Evolutionary conservation across 2,888 invertebrate species (phyloP), one percentile per base, ranked within the genome.

Genomic region (Mycogona germanica): DNA sequence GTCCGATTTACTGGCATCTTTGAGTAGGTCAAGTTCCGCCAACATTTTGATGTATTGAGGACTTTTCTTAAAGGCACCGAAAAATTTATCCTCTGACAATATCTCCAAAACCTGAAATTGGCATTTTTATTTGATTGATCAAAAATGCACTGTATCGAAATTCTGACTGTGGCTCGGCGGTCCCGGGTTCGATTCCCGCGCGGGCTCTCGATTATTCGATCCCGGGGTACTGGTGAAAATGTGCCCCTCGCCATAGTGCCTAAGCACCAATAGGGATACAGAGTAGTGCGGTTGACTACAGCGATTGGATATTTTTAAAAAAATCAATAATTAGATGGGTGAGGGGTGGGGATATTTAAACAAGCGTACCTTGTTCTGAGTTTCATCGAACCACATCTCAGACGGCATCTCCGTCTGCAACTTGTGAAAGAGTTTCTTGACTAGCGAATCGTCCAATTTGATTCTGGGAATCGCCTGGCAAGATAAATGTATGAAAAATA

Each of bases 301-400:
- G 1, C 21, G 25, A 44, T n/a, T 9, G 7, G 6, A 21, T 19
- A 6, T 44, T 1, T 19, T 23, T 17, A n/a, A 2, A 44, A 19
- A 1, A 1, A 44, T 19, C n/a, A 9, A 32, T 32, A 12, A 32
- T 12, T 12, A 32, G 23, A 2, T 2, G 44, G 6, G 9, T 17
- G 25, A 17, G 25, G 25, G 9, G 7, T 44, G 25, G 7, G 42
- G n/a, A n/a, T n/a, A n/a, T n/a, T n/a, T n/a, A n/a, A n/a, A n/a
- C n/a, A n/a, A n/a, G 26, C 7, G 49, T 52, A 63, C 63, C 52
- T 61, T 60, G 21, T 67, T 65, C 69, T 88, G 84, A 19, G 87
- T 77, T 57, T 85, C 84, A 66, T 92, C 89, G 68, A 93, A 93
- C 77, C 89, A 87, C 2, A 76, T 73, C 55, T 85, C 81, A 26